Evolutionary conservation across 2,888 invertebrate species (phyloP).

Genomic region (Lobophora halterata): DNA sequence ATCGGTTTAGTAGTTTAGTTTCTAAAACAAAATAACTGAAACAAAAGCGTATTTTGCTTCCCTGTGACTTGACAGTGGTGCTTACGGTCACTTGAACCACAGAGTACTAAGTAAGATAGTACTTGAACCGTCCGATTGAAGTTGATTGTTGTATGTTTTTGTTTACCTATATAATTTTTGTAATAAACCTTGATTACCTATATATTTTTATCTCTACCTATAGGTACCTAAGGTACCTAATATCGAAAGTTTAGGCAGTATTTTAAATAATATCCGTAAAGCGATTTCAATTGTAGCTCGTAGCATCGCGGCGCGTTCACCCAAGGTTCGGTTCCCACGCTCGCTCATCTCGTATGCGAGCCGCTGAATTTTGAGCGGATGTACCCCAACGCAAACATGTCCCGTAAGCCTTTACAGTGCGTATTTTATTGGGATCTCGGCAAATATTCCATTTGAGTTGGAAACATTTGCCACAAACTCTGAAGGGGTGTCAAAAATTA

Average conservation of each 20-base stretch:
- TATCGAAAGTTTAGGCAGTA: slow-evolving; percentile 1
- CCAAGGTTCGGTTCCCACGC: slow-evolving; percentile 50
- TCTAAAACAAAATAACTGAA: no score
- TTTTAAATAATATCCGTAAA: slow-evolving; percentile 12
- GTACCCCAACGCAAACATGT: slow-evolving; percentile 47
- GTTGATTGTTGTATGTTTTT: no score
- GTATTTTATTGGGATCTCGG: slow-evolving; percentile 39
- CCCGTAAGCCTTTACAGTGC: slow-evolving; percentile 47
- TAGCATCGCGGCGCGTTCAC: slow-evolving; percentile 11
- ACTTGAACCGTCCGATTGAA: no score
- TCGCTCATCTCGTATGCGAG: slow-evolving; percentile 56
- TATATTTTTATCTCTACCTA: no score
- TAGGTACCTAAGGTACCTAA: neutral
- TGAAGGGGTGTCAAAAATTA: neutral
- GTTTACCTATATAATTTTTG: no score
- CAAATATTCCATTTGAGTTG: slow-evolving; percentile 14
- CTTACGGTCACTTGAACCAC: no score
- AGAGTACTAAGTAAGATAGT: no score
- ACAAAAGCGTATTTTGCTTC: no score
- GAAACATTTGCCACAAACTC: slow-evolving; percentile 1
- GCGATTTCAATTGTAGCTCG: slow-evolving; percentile 10
- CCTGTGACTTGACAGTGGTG: no score
- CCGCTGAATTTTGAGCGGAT: slow-evolving; percentile 47
- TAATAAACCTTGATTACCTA: no score
- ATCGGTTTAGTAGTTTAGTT: no score